These are phyloP conservation scores for Mionectes olivaceus DNA, from an alignment of 2,797 vertebrate species.

Conservation along the genomic window DNA sequence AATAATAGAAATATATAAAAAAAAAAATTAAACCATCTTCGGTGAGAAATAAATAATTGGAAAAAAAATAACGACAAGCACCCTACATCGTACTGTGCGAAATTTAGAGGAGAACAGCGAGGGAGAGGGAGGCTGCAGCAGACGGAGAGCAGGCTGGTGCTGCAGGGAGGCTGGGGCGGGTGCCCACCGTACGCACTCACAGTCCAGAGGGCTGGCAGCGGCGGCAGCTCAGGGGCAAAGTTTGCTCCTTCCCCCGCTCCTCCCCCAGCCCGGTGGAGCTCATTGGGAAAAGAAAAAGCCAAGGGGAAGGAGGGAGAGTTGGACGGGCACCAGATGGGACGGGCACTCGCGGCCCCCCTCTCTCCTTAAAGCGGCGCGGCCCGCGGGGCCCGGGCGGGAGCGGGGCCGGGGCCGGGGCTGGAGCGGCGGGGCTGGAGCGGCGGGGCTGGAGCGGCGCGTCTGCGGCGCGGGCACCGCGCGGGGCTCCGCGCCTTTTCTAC, in stretches of 20 bases:
- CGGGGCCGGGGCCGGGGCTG: slow-evolving; percentile 44
- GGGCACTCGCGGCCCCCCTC: slow-evolving; percentile 21
- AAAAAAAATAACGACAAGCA: neutral
- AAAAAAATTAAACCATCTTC: slow-evolving; percentile 61
- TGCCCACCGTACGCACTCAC: slow-evolving; percentile 48
- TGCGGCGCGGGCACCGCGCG: slow-evolving; percentile 85
- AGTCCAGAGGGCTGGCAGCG: slow-evolving; percentile 54
- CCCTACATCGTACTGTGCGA: slow-evolving; percentile 41
- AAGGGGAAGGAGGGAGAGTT: slow-evolving; percentile 51
- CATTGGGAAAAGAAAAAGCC: slow-evolving; percentile 63
- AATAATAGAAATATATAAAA: slow-evolving; percentile 50
- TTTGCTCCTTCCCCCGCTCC: slow-evolving; percentile 67
- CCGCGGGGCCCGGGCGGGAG: slow-evolving; percentile 16
- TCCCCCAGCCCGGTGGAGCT: slow-evolving; percentile 61
- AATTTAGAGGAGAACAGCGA: neutral
- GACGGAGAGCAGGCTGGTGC: slow-evolving; percentile 39
- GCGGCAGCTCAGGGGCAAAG: slow-evolving; percentile 56
- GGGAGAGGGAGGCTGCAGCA: slow-evolving; percentile 21
- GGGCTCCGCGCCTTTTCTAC: slow-evolving; percentile 96
- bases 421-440: slow-evolving; percentile 7
- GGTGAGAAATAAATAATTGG: slow-evolving; percentile 29
- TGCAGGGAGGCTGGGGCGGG: slow-evolving; percentile 53
- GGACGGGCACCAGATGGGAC: slow-evolving; percentile 65
- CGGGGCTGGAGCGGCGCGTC: slow-evolving; percentile 79
- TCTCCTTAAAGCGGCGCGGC: slow-evolving; percentile 43